Evolutionary conservation across 2,888 invertebrate species (phyloP), one percentile per base, ranked within the genome.

Genomic region (Podabrus alpinus): DNA sequence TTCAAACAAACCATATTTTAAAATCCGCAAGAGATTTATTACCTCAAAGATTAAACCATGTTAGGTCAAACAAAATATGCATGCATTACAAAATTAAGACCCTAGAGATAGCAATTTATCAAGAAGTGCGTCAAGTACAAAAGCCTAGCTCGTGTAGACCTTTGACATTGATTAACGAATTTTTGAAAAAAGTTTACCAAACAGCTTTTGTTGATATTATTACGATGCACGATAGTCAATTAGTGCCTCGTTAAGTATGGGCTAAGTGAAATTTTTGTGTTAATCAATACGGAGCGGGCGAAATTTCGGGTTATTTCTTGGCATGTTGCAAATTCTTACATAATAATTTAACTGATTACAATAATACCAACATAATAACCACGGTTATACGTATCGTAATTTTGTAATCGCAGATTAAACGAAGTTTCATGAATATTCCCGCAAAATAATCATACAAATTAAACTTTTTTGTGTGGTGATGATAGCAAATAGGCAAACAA

Each of bases 141-240:
- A 66, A 67, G 66, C 64, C 59, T 66, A 7, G 66, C 21, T 64
- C 66, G 64, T 29, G 25, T 21, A 59, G 59, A 67, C 24, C 60
- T 60, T 71, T 60, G 71, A 71, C 71, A 59, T 67, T 71, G 71
- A 71, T 66, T 66, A 71, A 71, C 71, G 71, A 45, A 71, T 29
- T 17, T 64, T 45, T 45, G 59, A 67, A 60, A 16, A 71, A 71
- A 45, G n/a, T 1, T 13, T n/a, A 7, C 45, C 2, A 45, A 45
- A n/a, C 45, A 9, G 45, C 45, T 45, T 45, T 45, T 45, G 45
- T 45, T 7, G 4, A 45, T n/a, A 45, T 45, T 45, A 45, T 45
- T 45, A 45, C 45, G 7, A 45, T 45, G 45, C 13, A 0, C 3
- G 45, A 45, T 45, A 45, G 29, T 29, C 4, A 29, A 29, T 29